Base-by-base conservation (phyloP, 2,113 vertebrate genomes). In the Oxyruncus cristatus region DNA sequence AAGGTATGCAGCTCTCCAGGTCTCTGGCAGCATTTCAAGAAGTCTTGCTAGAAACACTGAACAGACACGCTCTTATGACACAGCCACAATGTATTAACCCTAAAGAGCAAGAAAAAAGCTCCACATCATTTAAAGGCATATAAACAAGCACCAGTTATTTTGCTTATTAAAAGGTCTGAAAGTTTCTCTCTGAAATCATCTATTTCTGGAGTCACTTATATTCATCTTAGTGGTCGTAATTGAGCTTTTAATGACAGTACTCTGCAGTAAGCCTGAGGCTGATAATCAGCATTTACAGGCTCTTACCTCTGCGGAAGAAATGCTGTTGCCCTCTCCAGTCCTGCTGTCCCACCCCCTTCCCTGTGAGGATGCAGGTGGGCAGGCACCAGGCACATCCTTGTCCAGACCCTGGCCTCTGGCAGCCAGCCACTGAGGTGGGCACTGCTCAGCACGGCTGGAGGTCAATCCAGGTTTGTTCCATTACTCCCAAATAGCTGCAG, bases 1-100 rank as follows among this genome's bases (percentile, higher is more conserved):
- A 66, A 83, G 92, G 65, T 66, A 91, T 44, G 66, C 49, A 65
- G 47, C 52, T 89, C 47, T 65, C 39, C 73, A 71, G 58, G 59
- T 89, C 66, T 85, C 73, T 67, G 93, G 85, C 65, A 94, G 35
- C 39, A 41, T 72, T 95, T 96, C 94, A 97, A 83, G 58, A 79
- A 89, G 79, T 61, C 87, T 85, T 78, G 72, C 88, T 95, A 88
- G 85, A 82, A 94, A 95, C 68, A 89, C 37, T 83, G 72, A 96
- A 53, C 72, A 93, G 83, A 71, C 53, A 73, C 0, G 4, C 61
- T 92, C 35, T 85, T 58, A 52, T 13, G 8, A 58, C 72, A 85
- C 2, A 3, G 56, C 35, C 84, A 80, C 33, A 56, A 50, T 6
- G 12, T 62, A 86, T 89, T 92, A 95, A 96, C 65, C 50, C 80